Evolutionary conservation across 2,888 invertebrate genomes (phyloP).

Genomic region (Drosophila histrio): DNA sequence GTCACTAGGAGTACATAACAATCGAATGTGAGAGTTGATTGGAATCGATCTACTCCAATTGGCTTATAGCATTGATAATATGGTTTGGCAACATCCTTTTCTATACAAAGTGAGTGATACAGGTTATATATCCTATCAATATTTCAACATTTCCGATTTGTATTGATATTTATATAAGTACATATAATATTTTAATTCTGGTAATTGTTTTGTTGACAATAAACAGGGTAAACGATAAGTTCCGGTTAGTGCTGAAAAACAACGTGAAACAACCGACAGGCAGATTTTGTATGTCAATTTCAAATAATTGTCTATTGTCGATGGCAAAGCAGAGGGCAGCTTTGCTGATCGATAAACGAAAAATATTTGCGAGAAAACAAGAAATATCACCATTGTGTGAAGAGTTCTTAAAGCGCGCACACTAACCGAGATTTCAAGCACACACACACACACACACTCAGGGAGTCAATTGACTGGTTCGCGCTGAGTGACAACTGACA

Average conservation of each 20-base stretch:
- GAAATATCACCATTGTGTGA: neutral
- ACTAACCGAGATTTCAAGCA: constrained; percentile 14
- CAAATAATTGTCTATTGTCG: neutral
- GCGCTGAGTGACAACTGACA: constrained; percentile 49
- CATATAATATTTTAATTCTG: constrained; percentile 2
- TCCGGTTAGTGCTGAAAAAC: neutral
- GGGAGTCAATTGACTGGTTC: constrained; percentile 47
- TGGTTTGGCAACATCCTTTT: too few relatives aligned
- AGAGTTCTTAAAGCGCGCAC: constrained; percentile 11
- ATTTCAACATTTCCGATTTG: neutral
- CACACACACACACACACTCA: constrained; percentile 11
- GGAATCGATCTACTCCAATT: too few relatives aligned
- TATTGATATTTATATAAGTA: neutral
- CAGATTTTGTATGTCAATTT: constrained; percentile 4
- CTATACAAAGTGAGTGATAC: too few relatives aligned
- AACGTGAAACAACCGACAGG: constrained; percentile 2
- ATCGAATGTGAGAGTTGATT: neutral
- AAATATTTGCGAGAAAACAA: neutral
- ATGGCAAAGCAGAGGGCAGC: neutral
- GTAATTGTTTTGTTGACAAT: neutral
- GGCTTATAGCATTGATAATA: too few relatives aligned
- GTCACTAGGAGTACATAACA: too few relatives aligned
- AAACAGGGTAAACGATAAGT: neutral
- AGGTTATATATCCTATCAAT: too few relatives aligned
- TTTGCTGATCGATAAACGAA: constrained; percentile 16